Evolutionary conservation across 2,888 invertebrate species (phyloP).

Genomic region (Torymus aiolomorphi): DNA sequence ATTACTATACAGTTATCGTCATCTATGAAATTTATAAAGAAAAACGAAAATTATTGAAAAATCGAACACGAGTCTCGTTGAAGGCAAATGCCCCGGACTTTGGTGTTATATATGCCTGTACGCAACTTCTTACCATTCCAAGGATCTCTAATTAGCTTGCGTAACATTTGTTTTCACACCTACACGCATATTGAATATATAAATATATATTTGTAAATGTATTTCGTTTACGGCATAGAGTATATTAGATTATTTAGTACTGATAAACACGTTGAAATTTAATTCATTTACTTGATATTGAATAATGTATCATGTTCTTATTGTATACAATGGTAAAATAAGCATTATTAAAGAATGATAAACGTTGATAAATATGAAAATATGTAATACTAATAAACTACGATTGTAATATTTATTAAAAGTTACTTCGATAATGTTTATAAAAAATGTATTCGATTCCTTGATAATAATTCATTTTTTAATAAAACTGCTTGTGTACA

Average conservation of each 20-base stretch:
- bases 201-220: background rate
- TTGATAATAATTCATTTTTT: conserved; percentile 18
- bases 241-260: no score
- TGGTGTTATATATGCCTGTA: conserved; percentile 38
- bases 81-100: conserved; percentile 51
- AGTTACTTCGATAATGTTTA: background rate
- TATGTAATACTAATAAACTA: background rate
- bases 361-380: background rate
- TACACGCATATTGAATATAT: background rate
- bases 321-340: conserved; percentile 5
- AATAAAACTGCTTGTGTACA: conserved; percentile 23
- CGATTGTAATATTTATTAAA: conserved; percentile 21
- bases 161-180: conserved; percentile 28
- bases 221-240: background rate
- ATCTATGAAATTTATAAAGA: conserved; percentile 49
- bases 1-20: conserved; percentile 40
- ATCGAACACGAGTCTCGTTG: conserved; percentile 36
- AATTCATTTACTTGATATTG: no score
- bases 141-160: conserved; percentile 11
- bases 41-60: conserved; percentile 8
- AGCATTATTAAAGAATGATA: conserved; percentile 12
- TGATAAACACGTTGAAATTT: no score
- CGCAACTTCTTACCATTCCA: conserved; percentile 24
- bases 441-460: background rate
- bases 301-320: background rate